Conservation (phyloP, 2,888 invertebrate species). For the Euplagia quadripunctaria region DNA sequence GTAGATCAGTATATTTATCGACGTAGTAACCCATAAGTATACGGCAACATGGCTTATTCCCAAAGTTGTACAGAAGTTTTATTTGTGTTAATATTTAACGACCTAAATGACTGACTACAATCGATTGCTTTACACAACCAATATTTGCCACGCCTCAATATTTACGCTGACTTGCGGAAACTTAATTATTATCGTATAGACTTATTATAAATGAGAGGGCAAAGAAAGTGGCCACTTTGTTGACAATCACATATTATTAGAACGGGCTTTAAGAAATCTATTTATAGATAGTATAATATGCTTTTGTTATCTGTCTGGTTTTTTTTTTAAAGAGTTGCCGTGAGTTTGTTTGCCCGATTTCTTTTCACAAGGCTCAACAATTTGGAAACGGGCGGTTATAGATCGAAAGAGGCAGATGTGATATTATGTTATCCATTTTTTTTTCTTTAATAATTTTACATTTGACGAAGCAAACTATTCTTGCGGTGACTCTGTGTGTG, state of each 20-base stretch:
- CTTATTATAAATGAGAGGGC: not conserved
- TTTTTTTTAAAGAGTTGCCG: too few species aligned
- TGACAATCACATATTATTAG: not conserved
- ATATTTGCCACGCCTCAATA: not conserved
- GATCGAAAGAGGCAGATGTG: too few species aligned
- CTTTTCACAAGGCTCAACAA: too few species aligned
- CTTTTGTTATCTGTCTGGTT: too few species aligned
- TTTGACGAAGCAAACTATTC: too few species aligned
- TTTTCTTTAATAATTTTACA: too few species aligned
- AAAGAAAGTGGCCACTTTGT: not conserved
- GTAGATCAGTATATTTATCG: not conserved
- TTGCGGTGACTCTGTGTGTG: too few species aligned
- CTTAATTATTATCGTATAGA: not conserved
- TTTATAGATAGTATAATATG: not conserved
- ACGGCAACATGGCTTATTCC: constrained; percentile 11
- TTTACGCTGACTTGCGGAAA: constrained; percentile 2
- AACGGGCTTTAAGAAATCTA: constrained; percentile 4
- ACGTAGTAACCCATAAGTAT: not conserved
- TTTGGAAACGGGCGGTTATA: too few species aligned
- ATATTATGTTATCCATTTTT: too few species aligned
- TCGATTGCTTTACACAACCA: constrained; percentile 3
- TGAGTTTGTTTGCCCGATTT: too few species aligned
- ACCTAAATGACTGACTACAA: not conserved
- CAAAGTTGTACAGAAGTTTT: constrained; percentile 11
- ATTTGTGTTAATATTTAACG: constrained; percentile 13